phyloP scores from a whole-genome alignment of 2,113 vertebrate genomes.

The Hepsetus odoe region DNA sequence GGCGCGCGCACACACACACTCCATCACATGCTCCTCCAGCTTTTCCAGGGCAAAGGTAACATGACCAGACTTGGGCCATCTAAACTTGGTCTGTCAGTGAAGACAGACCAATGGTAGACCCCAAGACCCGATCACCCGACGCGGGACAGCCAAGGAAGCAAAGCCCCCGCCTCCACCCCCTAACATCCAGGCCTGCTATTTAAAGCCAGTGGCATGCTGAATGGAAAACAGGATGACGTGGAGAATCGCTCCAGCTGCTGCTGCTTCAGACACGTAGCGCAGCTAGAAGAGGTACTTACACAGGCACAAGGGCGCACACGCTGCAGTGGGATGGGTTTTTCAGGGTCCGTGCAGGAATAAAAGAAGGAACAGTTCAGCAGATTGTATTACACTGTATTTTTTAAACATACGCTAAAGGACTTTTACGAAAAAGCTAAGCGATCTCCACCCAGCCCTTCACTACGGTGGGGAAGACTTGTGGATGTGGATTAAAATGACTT shows the following conservation, averaged over 20 bases:
- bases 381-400: too few relatives aligned
- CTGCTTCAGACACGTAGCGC: background rate
- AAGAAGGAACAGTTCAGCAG: too few relatives aligned
- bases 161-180: background rate
- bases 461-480: too few relatives aligned
- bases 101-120: slow-evolving; percentile 46
- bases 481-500: too few relatives aligned
- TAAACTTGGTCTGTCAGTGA: slow-evolving; percentile 37
- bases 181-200: slow-evolving; percentile 23
- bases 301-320: too few relatives aligned
- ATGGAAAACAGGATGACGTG: slow-evolving; percentile 44
- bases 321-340: too few relatives aligned
- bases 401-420: too few relatives aligned
- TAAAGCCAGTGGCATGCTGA: slow-evolving; percentile 33
- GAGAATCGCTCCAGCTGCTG: slow-evolving; percentile 36
- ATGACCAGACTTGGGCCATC: slow-evolving; percentile 5
- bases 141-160: slow-evolving; percentile 13
- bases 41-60: slow-evolving; percentile 55
- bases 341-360: too few relatives aligned
- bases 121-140: slow-evolving; percentile 32
- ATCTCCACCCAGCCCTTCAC: too few relatives aligned
- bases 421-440: too few relatives aligned
- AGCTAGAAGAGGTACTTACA: background rate
- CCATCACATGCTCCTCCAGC: slow-evolving; percentile 16
- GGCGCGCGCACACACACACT: slow-evolving; percentile 14